Conservation (phyloP, 1,140 invertebrate species). For the Drosophila watanabei region DNA sequence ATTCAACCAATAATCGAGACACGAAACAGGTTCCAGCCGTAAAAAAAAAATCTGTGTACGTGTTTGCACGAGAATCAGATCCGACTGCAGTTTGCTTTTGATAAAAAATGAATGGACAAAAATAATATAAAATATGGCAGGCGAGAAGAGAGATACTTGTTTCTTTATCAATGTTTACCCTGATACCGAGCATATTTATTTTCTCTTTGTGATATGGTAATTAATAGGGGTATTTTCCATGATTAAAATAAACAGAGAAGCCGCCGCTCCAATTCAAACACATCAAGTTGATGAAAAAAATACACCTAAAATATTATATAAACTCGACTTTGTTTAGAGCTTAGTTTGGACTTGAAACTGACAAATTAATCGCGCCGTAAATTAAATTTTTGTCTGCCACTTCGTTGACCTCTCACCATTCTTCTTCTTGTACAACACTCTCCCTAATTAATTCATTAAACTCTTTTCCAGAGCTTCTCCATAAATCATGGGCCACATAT, state of each 20-base stretch:
- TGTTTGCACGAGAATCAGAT: constrained; percentile 45
- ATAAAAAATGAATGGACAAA: constrained; percentile 36
- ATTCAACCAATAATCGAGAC: constrained; percentile 73
- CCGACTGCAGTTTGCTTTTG: constrained; percentile 57
- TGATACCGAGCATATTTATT: constrained; percentile 49
- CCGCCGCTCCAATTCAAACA: constrained; percentile 1
- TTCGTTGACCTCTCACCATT: constrained; percentile 40
- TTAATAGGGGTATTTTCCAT: constrained; percentile 37
- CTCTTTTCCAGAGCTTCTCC: constrained; percentile 20
- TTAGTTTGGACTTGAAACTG: background rate
- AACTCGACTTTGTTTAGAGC: background rate
- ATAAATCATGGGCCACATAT: constrained; percentile 56
- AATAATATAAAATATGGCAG: constrained; percentile 37
- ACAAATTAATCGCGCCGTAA: background rate
- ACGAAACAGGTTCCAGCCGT: constrained; percentile 66
- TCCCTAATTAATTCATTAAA: constrained; percentile 53
- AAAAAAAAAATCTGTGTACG: constrained; percentile 56
- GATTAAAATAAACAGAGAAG: constrained; percentile 31
- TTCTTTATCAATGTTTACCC: constrained; percentile 53
- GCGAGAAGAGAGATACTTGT: constrained; percentile 3
- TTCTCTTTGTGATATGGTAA: constrained; percentile 29
- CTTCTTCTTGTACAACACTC: constrained; percentile 10
- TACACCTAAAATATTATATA: background rate
- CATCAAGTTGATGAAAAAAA: constrained; percentile 31
- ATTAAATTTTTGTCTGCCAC: constrained; percentile 39